Evolutionary conservation across 2,888 invertebrate species (phyloP).

Genomic region (Chelonus formosanus): DNA sequence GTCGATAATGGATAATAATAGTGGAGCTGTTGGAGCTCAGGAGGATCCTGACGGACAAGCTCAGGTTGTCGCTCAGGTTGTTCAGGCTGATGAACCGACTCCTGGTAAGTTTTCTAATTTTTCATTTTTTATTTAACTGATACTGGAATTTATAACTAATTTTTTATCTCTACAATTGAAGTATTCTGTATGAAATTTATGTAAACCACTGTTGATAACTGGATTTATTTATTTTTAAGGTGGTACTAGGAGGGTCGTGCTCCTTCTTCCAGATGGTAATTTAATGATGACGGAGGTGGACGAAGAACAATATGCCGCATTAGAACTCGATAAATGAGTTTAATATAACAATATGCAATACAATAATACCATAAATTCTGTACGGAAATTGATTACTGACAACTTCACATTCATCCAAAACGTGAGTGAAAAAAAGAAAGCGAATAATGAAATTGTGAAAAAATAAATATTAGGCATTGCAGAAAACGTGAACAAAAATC

Average conservation of each 20-base stretch:
- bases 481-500: conserved; percentile 47
- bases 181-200: too few species aligned
- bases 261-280: conserved; percentile 85
- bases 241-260: conserved; percentile 83
- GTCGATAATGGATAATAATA: conserved; percentile 63
- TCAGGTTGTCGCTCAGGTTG: conserved; percentile 86
- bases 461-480: conserved; percentile 19
- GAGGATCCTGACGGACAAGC: conserved; percentile 68
- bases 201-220: too few species aligned
- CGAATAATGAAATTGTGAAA: conserved; percentile 25
- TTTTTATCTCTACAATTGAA: too few species aligned
- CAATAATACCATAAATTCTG: too few species aligned
- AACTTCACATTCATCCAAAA: too few species aligned
- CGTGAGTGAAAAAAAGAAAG: too few species aligned
- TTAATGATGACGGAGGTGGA: conserved; percentile 89
- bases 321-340: conserved; percentile 70
- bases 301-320: conserved; percentile 82
- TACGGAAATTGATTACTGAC: too few species aligned
- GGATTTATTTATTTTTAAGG: conserved; percentile 65
- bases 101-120: conserved; percentile 70
- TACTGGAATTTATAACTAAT: conserved; percentile 5
- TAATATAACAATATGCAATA: conserved; percentile 20
- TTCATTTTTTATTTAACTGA: conserved; percentile 8
- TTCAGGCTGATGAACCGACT: conserved; percentile 84
- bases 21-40: conserved; percentile 55